Evolutionary conservation across 2,113 vertebrate genomes (phyloP), one percentile per base, ranked within the genome.

Genomic region (Heterotilapia buettikoferi): DNA sequence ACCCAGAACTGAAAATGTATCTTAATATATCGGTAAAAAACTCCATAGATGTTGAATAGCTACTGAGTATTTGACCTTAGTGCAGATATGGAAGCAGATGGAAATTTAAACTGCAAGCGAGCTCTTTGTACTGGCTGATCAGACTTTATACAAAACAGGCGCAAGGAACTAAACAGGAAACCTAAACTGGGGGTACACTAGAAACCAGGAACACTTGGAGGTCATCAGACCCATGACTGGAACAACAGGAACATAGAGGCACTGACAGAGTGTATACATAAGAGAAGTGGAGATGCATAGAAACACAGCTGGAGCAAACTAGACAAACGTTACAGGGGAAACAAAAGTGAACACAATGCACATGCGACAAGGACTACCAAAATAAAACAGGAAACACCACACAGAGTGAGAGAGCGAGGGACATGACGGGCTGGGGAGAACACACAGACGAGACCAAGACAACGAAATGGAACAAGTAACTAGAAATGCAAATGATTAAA

Each of bases 1-100:
- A 26, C 38, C 7, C 0, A 0, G 0, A 40, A 43, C 36, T 24
- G n/a, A 3, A 68, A 68, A 68, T 0, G 0, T 40, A 40, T 24
- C 36, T 38, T 21, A 14, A 21, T 68, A 21, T 40, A 68, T 13
- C 26, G 9, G 18, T n/a, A 1, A 13, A 1, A 38, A 38, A 1
- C 33, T 21, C 33, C 19, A 21, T 8, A 38, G 31, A 36, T 66
- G 33, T 38, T 68, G 61, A 68, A 21, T 38, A 66, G 61, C 33
- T 66, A 3, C 57, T 31, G 7, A 31, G 26, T 59, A 59, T 59
- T 59, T 59, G 3, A 59, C 3, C 24, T 59, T 29, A 16, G 57
- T 2, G 57, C 57, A 61, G 26, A 18, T 14, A 10, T 4, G 57
- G 57, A 31, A 18, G 16, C 29, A 61, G 57, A 33, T 19, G 57